Conservation (phyloP, 35 echinoderm and acorn worm species). For the Amphiura filiformis region DNA sequence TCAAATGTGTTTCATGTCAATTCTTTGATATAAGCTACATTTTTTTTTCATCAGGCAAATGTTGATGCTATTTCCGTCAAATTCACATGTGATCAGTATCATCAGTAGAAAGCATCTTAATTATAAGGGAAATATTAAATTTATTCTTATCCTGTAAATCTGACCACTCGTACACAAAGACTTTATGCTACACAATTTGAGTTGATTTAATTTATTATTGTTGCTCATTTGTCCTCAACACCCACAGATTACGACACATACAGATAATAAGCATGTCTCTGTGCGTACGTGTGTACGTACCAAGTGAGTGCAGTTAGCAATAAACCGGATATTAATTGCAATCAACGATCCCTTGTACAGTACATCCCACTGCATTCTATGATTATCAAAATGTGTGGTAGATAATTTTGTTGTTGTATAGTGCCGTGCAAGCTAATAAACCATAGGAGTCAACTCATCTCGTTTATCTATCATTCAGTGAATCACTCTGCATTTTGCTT, state of each 20-base stretch:
- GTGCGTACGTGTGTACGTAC: not conserved
- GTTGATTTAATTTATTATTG: not conserved
- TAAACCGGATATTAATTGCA: constrained; percentile 9
- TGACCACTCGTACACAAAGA: too few relatives aligned
- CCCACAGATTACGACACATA: not conserved
- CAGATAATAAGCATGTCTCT: not conserved
- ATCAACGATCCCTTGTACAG: not conserved
- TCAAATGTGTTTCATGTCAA: not conserved
- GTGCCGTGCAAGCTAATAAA: not conserved
- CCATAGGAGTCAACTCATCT: not conserved
- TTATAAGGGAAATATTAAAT: too few relatives aligned
- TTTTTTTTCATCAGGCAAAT: too few relatives aligned
- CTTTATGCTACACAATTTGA: too few relatives aligned
- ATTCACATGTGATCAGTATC: too few relatives aligned
- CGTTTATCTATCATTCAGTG: not conserved
- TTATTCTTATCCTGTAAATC: too few relatives aligned
- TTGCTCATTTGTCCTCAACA: not conserved
- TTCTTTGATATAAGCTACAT: not conserved
- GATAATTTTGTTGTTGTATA: not conserved
- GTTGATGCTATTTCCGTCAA: too few relatives aligned
- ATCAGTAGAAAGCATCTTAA: too few relatives aligned
- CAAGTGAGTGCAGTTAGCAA: not conserved
- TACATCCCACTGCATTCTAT: not conserved
- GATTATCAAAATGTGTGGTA: not conserved
- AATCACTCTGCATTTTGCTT: not conserved